These are phyloP conservation scores for Miichthys miiuy DNA, from an alignment of 2,797 vertebrate genomes.

Conservation along the genomic window DNA sequence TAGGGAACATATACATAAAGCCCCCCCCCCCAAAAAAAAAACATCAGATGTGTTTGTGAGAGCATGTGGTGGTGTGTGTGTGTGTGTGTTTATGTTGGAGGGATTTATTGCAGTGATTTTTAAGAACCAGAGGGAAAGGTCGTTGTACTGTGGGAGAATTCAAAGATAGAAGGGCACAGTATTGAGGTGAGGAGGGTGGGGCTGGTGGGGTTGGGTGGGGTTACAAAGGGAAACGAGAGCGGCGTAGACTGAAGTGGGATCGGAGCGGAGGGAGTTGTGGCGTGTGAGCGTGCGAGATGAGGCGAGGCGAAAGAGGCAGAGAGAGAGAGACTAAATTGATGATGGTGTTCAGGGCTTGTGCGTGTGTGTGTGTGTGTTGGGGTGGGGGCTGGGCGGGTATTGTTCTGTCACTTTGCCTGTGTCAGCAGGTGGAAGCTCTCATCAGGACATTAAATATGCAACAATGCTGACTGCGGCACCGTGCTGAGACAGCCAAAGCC, in stretches of 20 bases:
- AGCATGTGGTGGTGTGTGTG: constrained; percentile 21
- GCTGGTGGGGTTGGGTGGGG: constrained; percentile 9
- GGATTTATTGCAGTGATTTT: constrained; percentile 73
- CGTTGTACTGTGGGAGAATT: constrained; percentile 59
- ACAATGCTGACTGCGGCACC: constrained; percentile 97
- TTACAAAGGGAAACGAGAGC: constrained; percentile 40
- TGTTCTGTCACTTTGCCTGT: constrained; percentile 99
- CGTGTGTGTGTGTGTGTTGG: constrained; percentile 21
- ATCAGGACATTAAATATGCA: constrained; percentile 99
- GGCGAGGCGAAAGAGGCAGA: constrained; percentile 54
- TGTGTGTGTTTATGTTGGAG: constrained; percentile 46
- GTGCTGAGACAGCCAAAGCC: constrained; percentile 89
- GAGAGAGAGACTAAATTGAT: constrained; percentile 84
- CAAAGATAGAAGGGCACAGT: constrained; percentile 63
- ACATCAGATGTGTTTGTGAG: constrained; percentile 23
- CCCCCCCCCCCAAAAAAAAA: not conserved
- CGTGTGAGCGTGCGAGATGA: constrained; percentile 61
- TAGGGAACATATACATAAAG: constrained; percentile 14
- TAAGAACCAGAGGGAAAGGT: constrained; percentile 67
- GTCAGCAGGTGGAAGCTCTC: constrained; percentile 99
- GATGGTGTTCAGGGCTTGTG: constrained; percentile 84
- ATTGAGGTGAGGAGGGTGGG: constrained; percentile 23
- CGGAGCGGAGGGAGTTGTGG: constrained; percentile 62
- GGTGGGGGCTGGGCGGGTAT: constrained; percentile 84
- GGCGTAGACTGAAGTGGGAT: constrained; percentile 48